Conservation (phyloP, 2,888 invertebrate genomes). For the Piscicola geometra region DNA sequence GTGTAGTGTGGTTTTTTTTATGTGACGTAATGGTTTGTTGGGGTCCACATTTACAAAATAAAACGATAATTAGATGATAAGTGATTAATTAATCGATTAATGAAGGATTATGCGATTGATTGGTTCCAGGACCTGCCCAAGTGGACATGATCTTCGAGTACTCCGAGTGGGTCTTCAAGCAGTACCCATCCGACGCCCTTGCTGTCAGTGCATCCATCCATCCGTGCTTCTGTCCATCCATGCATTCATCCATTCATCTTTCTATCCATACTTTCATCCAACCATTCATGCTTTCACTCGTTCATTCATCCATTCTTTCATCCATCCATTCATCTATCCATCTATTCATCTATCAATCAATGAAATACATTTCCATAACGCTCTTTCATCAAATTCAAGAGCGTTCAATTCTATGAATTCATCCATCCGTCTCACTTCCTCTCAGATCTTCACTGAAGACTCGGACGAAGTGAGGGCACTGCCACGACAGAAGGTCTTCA, state of each 20-base stretch:
- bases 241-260: neutral
- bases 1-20: too few relatives aligned
- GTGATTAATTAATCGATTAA: too few relatives aligned
- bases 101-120: too few relatives aligned
- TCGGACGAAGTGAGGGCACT: slow-evolving; percentile 79
- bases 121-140: slow-evolving; percentile 1
- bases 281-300: slow-evolving; percentile 1
- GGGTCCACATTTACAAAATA: too few relatives aligned
- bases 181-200: slow-evolving; percentile 1
- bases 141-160: slow-evolving; percentile 2
- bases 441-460: slow-evolving; percentile 73
- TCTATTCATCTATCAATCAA: slow-evolving; percentile 45
- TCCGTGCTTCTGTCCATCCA: neutral
- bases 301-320: neutral
- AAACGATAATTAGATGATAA: too few relatives aligned
- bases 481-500: slow-evolving; percentile 80
- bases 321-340: neutral
- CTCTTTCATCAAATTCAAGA: too few relatives aligned
- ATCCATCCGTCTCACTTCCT: neutral
- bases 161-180: slow-evolving; percentile 10
- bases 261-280: neutral
- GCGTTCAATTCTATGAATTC: too few relatives aligned
- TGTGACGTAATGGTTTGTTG: too few relatives aligned
- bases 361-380: too few relatives aligned
- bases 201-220: neutral